These are phyloP conservation scores for Drosophila hamatofila DNA, from an alignment of 2,888 invertebrate genomes.

Conservation along the genomic window DNA sequence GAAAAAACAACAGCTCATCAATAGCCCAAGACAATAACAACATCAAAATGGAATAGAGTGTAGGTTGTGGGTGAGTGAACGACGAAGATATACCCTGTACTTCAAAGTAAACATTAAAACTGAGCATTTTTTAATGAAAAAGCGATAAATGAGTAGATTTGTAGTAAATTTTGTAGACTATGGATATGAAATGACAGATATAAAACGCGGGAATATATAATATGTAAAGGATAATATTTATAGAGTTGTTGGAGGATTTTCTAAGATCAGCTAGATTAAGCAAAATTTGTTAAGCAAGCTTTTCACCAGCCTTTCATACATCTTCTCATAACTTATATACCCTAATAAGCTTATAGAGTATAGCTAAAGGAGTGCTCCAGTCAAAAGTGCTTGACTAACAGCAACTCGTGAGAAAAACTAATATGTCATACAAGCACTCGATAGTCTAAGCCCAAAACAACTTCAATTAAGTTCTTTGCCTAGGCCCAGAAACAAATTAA, in stretches of 20 bases:
- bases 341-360: not conserved
- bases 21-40: slow-evolving; percentile 53
- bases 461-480: not conserved
- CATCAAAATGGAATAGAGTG: slow-evolving; percentile 12
- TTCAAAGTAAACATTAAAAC: fast-evolving
- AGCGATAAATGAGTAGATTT: too few relatives aligned
- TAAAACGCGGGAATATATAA: too few relatives aligned
- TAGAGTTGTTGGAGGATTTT: too few relatives aligned
- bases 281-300: not conserved
- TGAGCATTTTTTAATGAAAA: too few relatives aligned
- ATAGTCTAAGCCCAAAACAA: not conserved
- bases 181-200: too few relatives aligned
- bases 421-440: not conserved
- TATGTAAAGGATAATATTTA: too few relatives aligned
- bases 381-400: not conserved
- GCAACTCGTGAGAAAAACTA: not conserved
- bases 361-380: not conserved
- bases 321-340: not conserved
- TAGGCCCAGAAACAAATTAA: too few relatives aligned
- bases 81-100: not conserved
- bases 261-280: too few relatives aligned
- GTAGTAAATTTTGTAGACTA: too few relatives aligned
- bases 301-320: too few relatives aligned
- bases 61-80: not conserved
- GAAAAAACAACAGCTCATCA: slow-evolving; percentile 77